Base-by-base conservation (phyloP, 2,888 invertebrate genomes). In the Lepidochitona cinerea region DNA sequence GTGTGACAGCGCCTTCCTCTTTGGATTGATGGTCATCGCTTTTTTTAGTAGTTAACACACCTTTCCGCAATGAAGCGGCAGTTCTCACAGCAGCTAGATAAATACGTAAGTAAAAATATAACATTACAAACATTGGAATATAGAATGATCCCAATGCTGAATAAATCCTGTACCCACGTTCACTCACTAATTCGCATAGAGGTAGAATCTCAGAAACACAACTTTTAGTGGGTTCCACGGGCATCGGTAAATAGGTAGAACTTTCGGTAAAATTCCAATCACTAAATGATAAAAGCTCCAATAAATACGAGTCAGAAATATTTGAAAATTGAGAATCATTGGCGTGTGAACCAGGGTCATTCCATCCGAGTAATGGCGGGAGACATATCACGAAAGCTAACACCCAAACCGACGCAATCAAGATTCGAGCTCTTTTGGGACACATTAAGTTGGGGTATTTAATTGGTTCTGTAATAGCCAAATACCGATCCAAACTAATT, bases 101-200 rank as follows among this genome's bases (percentile, higher is more conserved):
- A 85, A 98, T 98, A 84, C 96, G 93, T 95, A 97, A 97, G 91
- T 98, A 98, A 93, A 98, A 98, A 93, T 97, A 98, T 85, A 97
- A 93, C 96, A 98, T 98, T 82, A 98, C 96, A 85, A 97, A 94
- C 97, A 97, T 97, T 53, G 98, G 98, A 37, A 98, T 95, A 92
- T 96, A 98, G 93, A 98, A 98, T 79, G 97, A 97, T n/a, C 98
- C 98, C 33, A 98, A 93, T 0, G 98, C 98, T 3, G 97, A 97
- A 92, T 98, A 98, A 72, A 99, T 95, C 72, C 98, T 97, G 92
- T 99, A 99, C 71, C 97, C 97, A 66, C 95, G 81, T 9, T 76
- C 75, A 26, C 71, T 71, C 1, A 36, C 53, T 7, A 53, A n/a
- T 35, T 68, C 23, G 12, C 37, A 53, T 33, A 18, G n/a, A 12